Percentiles rank a stretch among this genome's conserved stretches.
These are phyloP conservation scores for Prosopocoilus inquinatus DNA, from an alignment of 2,888 invertebrate genomes.

Conservation along the genomic window DNA sequence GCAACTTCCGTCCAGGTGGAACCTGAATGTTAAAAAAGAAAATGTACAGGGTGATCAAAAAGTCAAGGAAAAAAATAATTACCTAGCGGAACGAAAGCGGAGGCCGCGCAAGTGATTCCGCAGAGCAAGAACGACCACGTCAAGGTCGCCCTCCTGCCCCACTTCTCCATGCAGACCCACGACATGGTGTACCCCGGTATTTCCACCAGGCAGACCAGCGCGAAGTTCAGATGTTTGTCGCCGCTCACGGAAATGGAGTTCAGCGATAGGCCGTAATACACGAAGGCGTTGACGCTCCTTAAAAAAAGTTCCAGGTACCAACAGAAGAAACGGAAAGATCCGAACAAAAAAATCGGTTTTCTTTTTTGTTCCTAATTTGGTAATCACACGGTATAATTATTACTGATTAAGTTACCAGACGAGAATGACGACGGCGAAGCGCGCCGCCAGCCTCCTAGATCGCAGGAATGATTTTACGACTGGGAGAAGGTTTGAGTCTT, in stretches of 20 bases:
- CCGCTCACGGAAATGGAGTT: conserved; percentile 66
- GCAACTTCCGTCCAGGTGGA: conserved; percentile 55
- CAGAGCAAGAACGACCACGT: conserved; percentile 55
- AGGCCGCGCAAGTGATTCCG: conserved; percentile 54
- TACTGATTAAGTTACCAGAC: conserved; percentile 50
- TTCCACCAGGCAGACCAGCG: conserved; percentile 60
- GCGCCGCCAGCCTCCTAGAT: conserved; percentile 50
- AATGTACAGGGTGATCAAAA: background rate
- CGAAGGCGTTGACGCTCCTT: conserved; percentile 64
- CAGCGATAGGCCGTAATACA: conserved; percentile 67
- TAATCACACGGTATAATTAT: background rate
- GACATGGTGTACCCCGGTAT: conserved; percentile 60
- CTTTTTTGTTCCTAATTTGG: conserved; percentile 24
- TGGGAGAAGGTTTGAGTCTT: conserved; percentile 39
- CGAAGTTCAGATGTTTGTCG: conserved; percentile 67
- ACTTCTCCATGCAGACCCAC: conserved; percentile 53
- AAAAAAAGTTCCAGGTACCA: conserved; percentile 17
- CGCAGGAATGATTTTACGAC: conserved; percentile 50
- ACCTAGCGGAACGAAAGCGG: conserved; percentile 1
- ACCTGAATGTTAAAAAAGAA: conserved; percentile 41
- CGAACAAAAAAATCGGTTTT: background rate
- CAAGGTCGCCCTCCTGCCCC: conserved; percentile 56
- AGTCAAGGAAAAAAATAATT: background rate
- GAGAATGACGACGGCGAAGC: conserved; percentile 52
- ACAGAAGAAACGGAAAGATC: background rate